phyloP scores from a whole-genome alignment of 2,113 vertebrate genomes.

The Phyllostomus discolor region DNA sequence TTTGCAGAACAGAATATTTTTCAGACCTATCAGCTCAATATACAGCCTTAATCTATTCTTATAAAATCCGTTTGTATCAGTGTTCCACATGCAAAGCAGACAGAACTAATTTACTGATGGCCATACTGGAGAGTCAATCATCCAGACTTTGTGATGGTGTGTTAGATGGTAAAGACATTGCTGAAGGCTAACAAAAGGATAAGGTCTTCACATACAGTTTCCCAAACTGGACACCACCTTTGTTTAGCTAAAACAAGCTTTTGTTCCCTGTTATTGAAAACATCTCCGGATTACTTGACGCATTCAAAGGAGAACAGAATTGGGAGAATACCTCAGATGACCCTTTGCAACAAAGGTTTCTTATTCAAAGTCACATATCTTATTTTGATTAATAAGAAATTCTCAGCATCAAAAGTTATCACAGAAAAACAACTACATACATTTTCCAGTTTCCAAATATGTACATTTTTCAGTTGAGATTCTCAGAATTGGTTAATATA shows the following conservation, averaged over 20 bases:
- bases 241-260: not conserved
- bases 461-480: not conserved
- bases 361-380: not conserved
- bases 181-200: not conserved
- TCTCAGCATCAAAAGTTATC: not conserved
- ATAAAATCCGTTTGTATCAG: not conserved
- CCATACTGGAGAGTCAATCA: not conserved
- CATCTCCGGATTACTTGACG: not conserved
- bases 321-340: not conserved
- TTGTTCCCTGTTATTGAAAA: not conserved
- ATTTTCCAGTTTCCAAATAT: not conserved
- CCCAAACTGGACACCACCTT: not conserved
- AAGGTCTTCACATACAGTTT: not conserved
- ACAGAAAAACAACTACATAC: not conserved
- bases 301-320: not conserved
- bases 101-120: not conserved
- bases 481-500: not conserved
- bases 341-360: not conserved
- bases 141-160: not conserved
- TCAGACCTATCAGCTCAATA: not conserved
- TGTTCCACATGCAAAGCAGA: not conserved
- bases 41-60: not conserved
- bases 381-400: not conserved
- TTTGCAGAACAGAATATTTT: not conserved
- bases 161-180: not conserved